phyloP scores from a whole-genome alignment of 2,888 invertebrate species.

The Aphidius colemani region DNA sequence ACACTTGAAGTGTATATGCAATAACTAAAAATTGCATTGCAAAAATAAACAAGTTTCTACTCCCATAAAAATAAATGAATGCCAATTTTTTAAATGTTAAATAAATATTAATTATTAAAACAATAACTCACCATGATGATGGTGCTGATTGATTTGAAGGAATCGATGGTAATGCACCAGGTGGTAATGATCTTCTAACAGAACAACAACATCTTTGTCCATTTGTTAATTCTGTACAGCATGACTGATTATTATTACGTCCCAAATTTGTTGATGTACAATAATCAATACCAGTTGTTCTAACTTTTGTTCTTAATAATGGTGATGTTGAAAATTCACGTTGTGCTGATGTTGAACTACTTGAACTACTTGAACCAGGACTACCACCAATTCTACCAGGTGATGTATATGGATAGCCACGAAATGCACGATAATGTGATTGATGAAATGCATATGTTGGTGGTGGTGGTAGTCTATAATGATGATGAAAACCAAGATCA shows the following conservation, averaged over 20 bases:
- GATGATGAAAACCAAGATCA: slow-evolving; percentile 64
- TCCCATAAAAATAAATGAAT: not conserved
- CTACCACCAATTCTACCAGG: slow-evolving; percentile 57
- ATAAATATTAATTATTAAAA: not conserved
- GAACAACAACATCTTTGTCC: slow-evolving; percentile 66
- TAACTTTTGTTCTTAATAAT: slow-evolving; percentile 57
- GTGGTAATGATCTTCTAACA: slow-evolving; percentile 65
- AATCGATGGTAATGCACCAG: slow-evolving; percentile 60
- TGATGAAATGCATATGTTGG: slow-evolving; percentile 60
- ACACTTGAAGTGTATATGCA: no score
- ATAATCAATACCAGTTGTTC: slow-evolving; percentile 56
- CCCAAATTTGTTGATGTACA: slow-evolving; percentile 32
- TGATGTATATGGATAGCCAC: slow-evolving; percentile 55
- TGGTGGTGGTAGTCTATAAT: slow-evolving; percentile 64
- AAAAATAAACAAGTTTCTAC: no score
- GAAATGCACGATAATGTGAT: slow-evolving; percentile 52
- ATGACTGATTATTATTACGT: slow-evolving; percentile 43
- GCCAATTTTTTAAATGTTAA: no score
- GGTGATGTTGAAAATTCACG: slow-evolving; percentile 59
- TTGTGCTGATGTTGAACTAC: slow-evolving; percentile 61
- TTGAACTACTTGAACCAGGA: slow-evolving; percentile 62
- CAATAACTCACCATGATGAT: slow-evolving; percentile 52
- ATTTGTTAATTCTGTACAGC: slow-evolving; percentile 48
- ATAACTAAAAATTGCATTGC: not conserved
- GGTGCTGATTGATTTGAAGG: slow-evolving; percentile 46